These are phyloP conservation scores for Mycalesis mineus DNA, from an alignment of 2,888 invertebrate genomes.

Conservation along the genomic window DNA sequence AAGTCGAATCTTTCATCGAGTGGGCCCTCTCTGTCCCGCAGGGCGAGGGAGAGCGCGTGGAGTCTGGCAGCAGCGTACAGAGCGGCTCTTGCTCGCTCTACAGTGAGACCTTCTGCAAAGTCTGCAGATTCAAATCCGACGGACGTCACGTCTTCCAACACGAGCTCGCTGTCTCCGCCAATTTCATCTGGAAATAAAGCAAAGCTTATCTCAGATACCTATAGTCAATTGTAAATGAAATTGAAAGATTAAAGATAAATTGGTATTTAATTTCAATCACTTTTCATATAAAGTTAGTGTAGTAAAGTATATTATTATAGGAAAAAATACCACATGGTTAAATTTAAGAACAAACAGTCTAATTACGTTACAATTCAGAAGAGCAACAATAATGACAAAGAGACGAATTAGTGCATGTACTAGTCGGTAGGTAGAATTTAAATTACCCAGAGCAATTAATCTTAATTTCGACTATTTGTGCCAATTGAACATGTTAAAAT, in stretches of 20 bases:
- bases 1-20: slow-evolving; percentile 77
- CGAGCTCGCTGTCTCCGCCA: slow-evolving; percentile 80
- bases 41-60: slow-evolving; percentile 83
- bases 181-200: slow-evolving; percentile 59
- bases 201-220: background rate
- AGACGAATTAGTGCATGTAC: background rate
- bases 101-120: slow-evolving; percentile 83
- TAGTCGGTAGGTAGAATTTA: background rate
- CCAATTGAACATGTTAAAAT: background rate
- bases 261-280: too few species aligned
- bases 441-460: background rate
- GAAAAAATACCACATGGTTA: too few species aligned
- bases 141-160: slow-evolving; percentile 85
- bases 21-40: slow-evolving; percentile 68
- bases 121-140: slow-evolving; percentile 81
- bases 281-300: too few species aligned
- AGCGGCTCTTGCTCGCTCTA: slow-evolving; percentile 82
- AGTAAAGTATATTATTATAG: too few species aligned
- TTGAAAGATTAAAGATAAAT: too few species aligned
- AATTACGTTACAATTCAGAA: too few species aligned
- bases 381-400: too few species aligned
- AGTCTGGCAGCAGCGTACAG: slow-evolving; percentile 84
- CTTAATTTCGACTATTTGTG: background rate
- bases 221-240: too few species aligned
- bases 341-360: too few species aligned